phyloP scores from a whole-genome alignment of 2,888 invertebrate genomes.

The Polymixis lichenea region DNA sequence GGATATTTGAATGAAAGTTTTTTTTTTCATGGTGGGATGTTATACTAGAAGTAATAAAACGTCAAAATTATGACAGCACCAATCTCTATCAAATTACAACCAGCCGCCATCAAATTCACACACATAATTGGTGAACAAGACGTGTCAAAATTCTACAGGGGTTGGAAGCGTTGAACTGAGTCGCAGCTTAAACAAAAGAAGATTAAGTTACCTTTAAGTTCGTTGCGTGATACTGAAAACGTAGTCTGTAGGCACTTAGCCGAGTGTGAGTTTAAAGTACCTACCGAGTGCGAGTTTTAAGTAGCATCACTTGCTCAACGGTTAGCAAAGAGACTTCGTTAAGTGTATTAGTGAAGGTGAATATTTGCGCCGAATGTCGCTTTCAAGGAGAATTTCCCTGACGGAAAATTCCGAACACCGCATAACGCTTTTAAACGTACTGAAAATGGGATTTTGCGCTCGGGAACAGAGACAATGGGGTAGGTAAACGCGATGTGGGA shows the following conservation, averaged over 20 bases:
- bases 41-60: constrained; percentile 10
- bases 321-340: constrained; percentile 57
- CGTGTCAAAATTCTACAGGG: constrained; percentile 73
- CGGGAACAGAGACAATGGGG: constrained; percentile 41
- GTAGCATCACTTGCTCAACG: constrained; percentile 56
- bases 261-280: constrained; percentile 34
- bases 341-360: constrained; percentile 61
- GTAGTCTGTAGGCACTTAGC: constrained; percentile 50
- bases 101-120: constrained; percentile 48
- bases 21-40: neutral
- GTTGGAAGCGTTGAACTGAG: constrained; percentile 70
- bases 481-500: constrained; percentile 42
- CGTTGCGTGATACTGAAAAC: constrained; percentile 64
- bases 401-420: constrained; percentile 41
- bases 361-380: constrained; percentile 58
- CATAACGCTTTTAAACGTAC: constrained; percentile 48
- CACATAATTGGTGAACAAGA: constrained; percentile 67
- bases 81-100: constrained; percentile 54
- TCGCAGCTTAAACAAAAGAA: constrained; percentile 70
- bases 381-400: constrained; percentile 41
- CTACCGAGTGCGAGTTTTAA: constrained; percentile 40
- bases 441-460: constrained; percentile 50
- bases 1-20: neutral
- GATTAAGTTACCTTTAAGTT: constrained; percentile 72
- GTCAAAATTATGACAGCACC: constrained; percentile 49